These are phyloP conservation scores for Torymus texanus DNA, from an alignment of 2,888 invertebrate species.

Conservation along the genomic window DNA sequence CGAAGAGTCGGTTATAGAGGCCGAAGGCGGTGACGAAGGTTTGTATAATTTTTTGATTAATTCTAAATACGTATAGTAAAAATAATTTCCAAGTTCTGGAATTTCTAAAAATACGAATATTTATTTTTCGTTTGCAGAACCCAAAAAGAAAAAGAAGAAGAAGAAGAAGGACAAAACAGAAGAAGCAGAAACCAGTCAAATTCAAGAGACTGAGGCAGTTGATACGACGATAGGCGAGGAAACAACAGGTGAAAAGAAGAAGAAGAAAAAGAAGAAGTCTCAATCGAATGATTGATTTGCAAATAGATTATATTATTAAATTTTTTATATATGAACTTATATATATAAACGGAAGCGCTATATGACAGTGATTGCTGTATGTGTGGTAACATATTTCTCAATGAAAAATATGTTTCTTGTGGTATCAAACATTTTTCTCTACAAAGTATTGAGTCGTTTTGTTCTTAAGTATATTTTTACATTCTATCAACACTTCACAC, in stretches of 20 bases:
- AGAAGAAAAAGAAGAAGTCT: slow-evolving; percentile 79
- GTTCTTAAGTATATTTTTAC: slow-evolving; percentile 36
- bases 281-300: slow-evolving; percentile 59
- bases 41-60: slow-evolving; percentile 9
- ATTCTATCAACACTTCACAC: slow-evolving; percentile 12
- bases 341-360: slow-evolving; percentile 17
- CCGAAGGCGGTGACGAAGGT: slow-evolving; percentile 54
- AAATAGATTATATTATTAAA: slow-evolving; percentile 43
- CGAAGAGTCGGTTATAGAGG: slow-evolving; percentile 48
- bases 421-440: slow-evolving; percentile 24
- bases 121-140: slow-evolving; percentile 58
- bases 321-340: slow-evolving; percentile 45
- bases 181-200: slow-evolving; percentile 58
- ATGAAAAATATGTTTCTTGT: slow-evolving; percentile 7
- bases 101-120: slow-evolving; percentile 19
- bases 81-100: too few species aligned
- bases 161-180: slow-evolving; percentile 68
- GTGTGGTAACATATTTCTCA: slow-evolving; percentile 21
- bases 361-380: slow-evolving; percentile 40
- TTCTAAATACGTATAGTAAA: too few species aligned
- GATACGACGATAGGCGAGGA: slow-evolving; percentile 58
- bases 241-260: slow-evolving; percentile 76
- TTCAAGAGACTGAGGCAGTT: slow-evolving; percentile 59
- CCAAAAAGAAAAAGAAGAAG: slow-evolving; percentile 70
- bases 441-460: slow-evolving; percentile 22